Conservation (phyloP, 2,113 vertebrate genomes). For the Otis tarda region DNA sequence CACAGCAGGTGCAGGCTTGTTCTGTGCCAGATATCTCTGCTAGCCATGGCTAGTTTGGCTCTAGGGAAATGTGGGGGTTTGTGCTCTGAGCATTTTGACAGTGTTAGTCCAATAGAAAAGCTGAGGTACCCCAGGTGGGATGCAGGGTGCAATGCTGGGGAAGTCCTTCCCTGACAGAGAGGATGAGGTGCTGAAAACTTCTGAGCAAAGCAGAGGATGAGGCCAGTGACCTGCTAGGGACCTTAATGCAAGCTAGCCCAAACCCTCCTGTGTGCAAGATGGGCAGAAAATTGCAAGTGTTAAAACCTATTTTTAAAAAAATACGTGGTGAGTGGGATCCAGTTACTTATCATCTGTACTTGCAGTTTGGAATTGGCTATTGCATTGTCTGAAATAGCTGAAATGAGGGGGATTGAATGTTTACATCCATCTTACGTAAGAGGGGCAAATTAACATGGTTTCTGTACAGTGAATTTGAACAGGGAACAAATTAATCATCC, state of each 20-base stretch:
- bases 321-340: not conserved
- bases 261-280: not conserved
- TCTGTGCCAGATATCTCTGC: not conserved
- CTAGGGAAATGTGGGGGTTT: not conserved
- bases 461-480: not conserved
- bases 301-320: not conserved
- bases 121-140: not conserved
- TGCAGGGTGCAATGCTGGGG: not conserved
- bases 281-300: not conserved
- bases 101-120: not conserved
- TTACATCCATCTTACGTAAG: not conserved
- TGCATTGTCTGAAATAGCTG: not conserved
- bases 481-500: conserved; percentile 12
- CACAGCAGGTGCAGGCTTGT: not conserved
- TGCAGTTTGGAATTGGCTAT: not conserved
- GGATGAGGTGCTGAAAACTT: not conserved
- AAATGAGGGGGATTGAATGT: not conserved
- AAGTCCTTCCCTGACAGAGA: not conserved
- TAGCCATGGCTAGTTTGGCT: not conserved
- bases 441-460: not conserved
- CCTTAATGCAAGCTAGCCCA: not conserved
- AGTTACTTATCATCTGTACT: not conserved
- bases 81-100: not conserved
- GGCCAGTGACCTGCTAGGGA: not conserved
- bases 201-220: not conserved